Conservation (phyloP, 1,140 invertebrate genomes). For the Anagrus nilaparvatae region DNA sequence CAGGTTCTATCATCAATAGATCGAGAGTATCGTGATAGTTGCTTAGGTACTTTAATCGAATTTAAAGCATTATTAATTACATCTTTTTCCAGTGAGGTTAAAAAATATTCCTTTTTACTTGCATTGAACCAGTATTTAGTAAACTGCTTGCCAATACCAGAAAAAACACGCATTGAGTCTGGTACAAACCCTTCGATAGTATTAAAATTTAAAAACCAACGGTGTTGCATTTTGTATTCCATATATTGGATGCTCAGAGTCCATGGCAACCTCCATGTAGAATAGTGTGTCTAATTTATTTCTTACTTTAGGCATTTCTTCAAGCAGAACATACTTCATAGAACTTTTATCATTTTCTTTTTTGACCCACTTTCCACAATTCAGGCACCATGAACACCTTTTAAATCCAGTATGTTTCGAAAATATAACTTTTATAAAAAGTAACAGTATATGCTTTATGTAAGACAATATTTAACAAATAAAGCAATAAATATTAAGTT, state of each 20-base stretch:
- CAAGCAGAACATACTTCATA: conserved; percentile 2
- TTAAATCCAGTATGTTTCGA: conserved; percentile 5
- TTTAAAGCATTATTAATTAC: conserved; percentile 1
- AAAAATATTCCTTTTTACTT: background rate
- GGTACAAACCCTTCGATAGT: conserved; percentile 10
- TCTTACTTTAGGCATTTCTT: conserved; percentile 1
- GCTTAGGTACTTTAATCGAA: conserved; percentile 8
- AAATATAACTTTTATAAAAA: too few species aligned
- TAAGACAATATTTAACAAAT: too few species aligned
- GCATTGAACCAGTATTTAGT: conserved; percentile 12
- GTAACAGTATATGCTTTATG: too few species aligned
- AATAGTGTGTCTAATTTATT: conserved; percentile 1
- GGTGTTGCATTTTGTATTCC: conserved; percentile 9
- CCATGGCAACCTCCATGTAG: too few species aligned
- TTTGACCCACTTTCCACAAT: conserved; percentile 9
- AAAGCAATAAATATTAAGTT: too few species aligned
- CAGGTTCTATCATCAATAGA: background rate
- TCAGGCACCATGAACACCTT: conserved; percentile 9
- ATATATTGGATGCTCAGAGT: background rate
- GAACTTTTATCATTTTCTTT: background rate
- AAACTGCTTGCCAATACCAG: conserved; percentile 13
- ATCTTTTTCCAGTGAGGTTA: background rate
- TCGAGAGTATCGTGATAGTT: conserved; percentile 8
- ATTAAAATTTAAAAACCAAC: conserved; percentile 11
- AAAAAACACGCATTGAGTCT: conserved; percentile 11